phyloP scores from a whole-genome alignment of 2,113 vertebrate genomes.

The Orcinus orca region DNA sequence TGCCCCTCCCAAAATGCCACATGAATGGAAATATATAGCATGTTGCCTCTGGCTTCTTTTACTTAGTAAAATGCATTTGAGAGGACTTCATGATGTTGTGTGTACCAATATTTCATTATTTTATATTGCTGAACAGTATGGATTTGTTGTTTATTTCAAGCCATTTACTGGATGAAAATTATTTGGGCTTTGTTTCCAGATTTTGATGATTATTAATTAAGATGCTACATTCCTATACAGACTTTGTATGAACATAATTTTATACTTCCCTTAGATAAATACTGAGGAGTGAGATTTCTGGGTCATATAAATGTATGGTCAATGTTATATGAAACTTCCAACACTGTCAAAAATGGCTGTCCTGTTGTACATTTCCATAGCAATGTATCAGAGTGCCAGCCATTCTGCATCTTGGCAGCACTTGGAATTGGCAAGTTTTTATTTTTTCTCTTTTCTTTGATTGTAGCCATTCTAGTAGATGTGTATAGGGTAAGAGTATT shows the following conservation, averaged over 20 bases:
- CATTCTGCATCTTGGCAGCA: background rate
- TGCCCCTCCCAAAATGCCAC: background rate
- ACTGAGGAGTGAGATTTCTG: background rate
- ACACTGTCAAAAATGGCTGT: background rate
- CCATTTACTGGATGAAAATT: background rate
- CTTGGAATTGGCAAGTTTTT: background rate
- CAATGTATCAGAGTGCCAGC: background rate
- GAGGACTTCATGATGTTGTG: background rate
- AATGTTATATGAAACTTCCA: background rate
- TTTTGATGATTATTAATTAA: background rate
- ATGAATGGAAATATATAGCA: background rate
- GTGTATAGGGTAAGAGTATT: background rate
- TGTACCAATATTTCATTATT: background rate
- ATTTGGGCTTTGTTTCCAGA: background rate
- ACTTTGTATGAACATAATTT: background rate
- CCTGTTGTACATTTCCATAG: background rate
- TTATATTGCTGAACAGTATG: background rate
- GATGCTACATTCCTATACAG: background rate
- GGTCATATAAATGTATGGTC: background rate
- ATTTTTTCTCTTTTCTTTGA: background rate
- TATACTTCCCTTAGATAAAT: background rate
- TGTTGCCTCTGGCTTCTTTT: background rate
- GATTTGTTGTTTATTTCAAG: background rate
- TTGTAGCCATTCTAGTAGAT: background rate
- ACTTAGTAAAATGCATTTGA: background rate